Conservation (phyloP, 2,113 vertebrate genomes). For the Mionectes macconnelli region DNA sequence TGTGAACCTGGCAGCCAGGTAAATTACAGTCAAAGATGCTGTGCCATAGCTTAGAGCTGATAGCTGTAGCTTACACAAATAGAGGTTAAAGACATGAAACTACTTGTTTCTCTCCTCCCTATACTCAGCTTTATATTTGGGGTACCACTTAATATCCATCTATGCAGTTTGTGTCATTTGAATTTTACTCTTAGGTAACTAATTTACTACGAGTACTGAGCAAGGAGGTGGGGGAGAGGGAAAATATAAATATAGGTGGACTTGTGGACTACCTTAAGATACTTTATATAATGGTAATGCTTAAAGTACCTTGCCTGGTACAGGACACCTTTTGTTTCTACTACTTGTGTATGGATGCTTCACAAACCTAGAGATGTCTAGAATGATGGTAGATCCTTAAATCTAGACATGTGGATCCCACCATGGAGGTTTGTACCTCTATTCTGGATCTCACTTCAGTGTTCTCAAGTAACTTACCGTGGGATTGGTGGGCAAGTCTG, state of each 20-base stretch:
- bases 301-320: not conserved
- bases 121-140: not conserved
- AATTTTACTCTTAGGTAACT: not conserved
- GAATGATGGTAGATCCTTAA: not conserved
- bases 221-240: not conserved
- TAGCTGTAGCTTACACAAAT: too few species aligned
- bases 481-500: not conserved
- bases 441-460: not conserved
- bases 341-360: not conserved
- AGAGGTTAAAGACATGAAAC: not conserved
- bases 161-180: not conserved
- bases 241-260: not conserved
- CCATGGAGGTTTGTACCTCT: not conserved
- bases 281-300: not conserved
- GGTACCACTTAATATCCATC: not conserved
- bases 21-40: not conserved
- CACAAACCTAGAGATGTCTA: not conserved
- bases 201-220: not conserved
- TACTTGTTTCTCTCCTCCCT: not conserved
- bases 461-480: not conserved
- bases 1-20: not conserved
- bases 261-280: not conserved
- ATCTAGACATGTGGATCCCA: rapidly evolving
- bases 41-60: not conserved
- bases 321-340: not conserved